Percentiles rank a stretch among this genome's conserved stretches.
phyloP scores from a whole-genome alignment of 1,140 invertebrate genomes.

The Danaus plexippus region DNA sequence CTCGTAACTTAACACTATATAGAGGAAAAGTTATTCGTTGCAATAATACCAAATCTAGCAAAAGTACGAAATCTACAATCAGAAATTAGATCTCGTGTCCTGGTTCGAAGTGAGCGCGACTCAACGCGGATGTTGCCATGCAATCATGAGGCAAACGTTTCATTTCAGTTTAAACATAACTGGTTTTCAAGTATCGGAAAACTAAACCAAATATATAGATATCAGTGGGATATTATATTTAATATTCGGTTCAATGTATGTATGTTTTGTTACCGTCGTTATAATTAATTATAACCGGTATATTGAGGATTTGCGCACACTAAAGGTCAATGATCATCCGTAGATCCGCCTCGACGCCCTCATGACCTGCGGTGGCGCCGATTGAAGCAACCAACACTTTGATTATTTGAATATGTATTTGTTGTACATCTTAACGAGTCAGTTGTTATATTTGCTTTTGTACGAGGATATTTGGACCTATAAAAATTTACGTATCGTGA shows the following conservation, averaged over 20 bases:
- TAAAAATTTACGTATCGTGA: neutral
- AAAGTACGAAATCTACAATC: conserved; percentile 27
- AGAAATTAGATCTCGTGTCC: conserved; percentile 42
- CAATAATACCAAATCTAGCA: conserved; percentile 18
- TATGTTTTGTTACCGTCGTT: conserved; percentile 10
- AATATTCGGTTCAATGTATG: conserved; percentile 6
- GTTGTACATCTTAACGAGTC: neutral
- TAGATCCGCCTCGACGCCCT: conserved; percentile 67
- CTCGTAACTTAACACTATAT: conserved; percentile 10
- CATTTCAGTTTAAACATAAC: conserved; percentile 34
- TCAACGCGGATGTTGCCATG: conserved; percentile 53
- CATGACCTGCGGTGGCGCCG: conserved; percentile 56
- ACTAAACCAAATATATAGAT: conserved; percentile 12
- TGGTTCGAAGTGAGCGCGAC: conserved; percentile 33
- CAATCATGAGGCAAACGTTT: conserved; percentile 43
- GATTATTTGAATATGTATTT: conserved; percentile 18
- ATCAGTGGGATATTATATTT: conserved; percentile 7
- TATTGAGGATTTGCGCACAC: conserved; percentile 49
- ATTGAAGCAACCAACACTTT: conserved; percentile 41
- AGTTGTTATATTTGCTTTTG: conserved; percentile 13
- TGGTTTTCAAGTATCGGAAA: conserved; percentile 27
- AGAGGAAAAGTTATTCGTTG: conserved; percentile 14
- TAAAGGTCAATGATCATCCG: conserved; percentile 70
- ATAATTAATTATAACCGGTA: conserved; percentile 65
- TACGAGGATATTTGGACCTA: conserved; percentile 2